A percentile compares a stretch with the other conserved stretches of the same genome.
Conservation (phyloP, 2,113 vertebrate genomes). For the Micronycteris hirsuta region DNA sequence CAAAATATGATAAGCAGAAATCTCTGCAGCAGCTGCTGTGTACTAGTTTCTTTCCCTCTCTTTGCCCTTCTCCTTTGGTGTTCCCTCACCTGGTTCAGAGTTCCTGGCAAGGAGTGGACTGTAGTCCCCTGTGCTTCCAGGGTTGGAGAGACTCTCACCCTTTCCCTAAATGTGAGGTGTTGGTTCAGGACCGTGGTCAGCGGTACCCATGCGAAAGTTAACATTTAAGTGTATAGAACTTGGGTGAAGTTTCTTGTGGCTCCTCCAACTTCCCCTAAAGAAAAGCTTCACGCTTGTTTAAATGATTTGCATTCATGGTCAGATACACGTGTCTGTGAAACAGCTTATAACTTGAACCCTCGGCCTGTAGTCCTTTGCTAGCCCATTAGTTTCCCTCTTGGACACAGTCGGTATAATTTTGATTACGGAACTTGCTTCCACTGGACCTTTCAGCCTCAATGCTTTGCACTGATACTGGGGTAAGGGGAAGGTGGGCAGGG, state of each 20-base stretch:
- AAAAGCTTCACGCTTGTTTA: background rate
- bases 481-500: background rate
- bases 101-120: background rate
- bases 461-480: slow-evolving; percentile 15
- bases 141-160: background rate
- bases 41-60: background rate
- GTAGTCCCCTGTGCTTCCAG: background rate
- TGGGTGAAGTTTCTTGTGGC: background rate
- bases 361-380: slow-evolving; percentile 4
- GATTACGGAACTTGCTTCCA: slow-evolving; percentile 38
- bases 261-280: background rate
- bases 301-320: slow-evolving; percentile 28
- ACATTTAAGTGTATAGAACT: background rate
- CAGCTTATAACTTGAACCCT: slow-evolving; percentile 20
- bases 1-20: background rate
- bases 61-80: background rate
- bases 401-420: slow-evolving; percentile 66
- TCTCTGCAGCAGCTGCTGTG: background rate
- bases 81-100: background rate
- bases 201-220: background rate
- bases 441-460: slow-evolving; percentile 46
- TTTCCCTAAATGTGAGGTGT: background rate
- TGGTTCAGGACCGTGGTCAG: slow-evolving; percentile 23
- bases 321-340: background rate
- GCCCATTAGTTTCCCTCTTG: slow-evolving; percentile 42